Evolutionary conservation across 2,888 invertebrate genomes (phyloP), one percentile per base, ranked within the genome.

Genomic region (Zeuzera pyrina): DNA sequence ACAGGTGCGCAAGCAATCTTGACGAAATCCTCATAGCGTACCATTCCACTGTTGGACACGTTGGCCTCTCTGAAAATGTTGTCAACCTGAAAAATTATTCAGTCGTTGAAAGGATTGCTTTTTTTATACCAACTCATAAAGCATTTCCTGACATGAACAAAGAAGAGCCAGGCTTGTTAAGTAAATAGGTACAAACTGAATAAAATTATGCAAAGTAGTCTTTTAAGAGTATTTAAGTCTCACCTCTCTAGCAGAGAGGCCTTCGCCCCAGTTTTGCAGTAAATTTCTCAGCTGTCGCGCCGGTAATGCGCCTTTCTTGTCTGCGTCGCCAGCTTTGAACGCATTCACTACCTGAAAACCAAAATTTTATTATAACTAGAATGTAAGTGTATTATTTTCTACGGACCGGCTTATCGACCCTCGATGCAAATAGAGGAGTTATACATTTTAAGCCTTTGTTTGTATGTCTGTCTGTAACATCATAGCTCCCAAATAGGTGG

Each of bases 1-100:
- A 95, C 93, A 0, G 95, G 95, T 2, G 95, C 95, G 69, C 94
- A 95, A 2, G 94, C 91, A 46, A 96, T 95, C 72, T 94, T 94
- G 0, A 95, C 92, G 65, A 96, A 95, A 62, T 96, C 95, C 47
- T 94, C 91, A 52, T 95, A 96, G n/a, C 90, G 88, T 0, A 96
- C 93, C 29, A 88, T 87, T 2, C 93, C 93, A 45, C 87, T 90
- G 28, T 90, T 89, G 1, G 88, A 86, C 0, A 96, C 94, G 59
- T 95, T 95, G 0, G 95, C 95, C 64, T 96, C 96, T 1, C 95
- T 86, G 58, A 95, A 95, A 41, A 96, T 94, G 43, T 94, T 93
- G 58, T 96, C 95, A 27, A 96, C 90, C 87, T 88, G 65, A 19
- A 19, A 19, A 19, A 1, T 8, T 7, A 7, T 19, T 19, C 19